Evolutionary conservation across 2,113 vertebrate species (phyloP), one percentile per base, ranked within the genome.

Genomic region (Poeciliopsis prolifica): DNA sequence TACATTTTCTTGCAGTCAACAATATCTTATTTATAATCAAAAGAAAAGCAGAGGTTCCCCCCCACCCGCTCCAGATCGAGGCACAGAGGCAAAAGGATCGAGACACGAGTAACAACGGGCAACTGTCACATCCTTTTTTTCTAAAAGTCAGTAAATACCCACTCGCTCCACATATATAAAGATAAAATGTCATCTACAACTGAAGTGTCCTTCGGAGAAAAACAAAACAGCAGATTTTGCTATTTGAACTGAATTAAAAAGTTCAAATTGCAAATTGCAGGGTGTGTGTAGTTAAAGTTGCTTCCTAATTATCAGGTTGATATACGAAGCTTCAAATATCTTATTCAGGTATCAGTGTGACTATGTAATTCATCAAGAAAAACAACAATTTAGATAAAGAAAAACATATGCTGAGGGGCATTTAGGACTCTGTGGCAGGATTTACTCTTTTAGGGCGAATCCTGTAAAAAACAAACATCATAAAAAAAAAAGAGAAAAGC

Each of bases 111-210:
- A 78, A 75, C 73, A 72, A 54, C 70, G 79, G 74, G 83, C 85
- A 85, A 68, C 77, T 86, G 75, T 81, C 75, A 73, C 70, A 77
- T 83, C 78, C 65, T 82, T 78, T 85, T 85, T 74, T 58, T 31
- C 37, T 74, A 77, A 86, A 85, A 70, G 13, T 42, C 40, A 42
- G 40, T 42, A 42, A 80, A 64, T 77, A 68, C 28, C 4, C 72
- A 79, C 30, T 69, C 69, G 44, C 26, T 31, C 48, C 63, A 35
- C 14, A 48, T 63, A 62, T 48, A 54, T 10, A 35, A 1, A 10
- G 0, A 35, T 72, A 44, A 91, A 87, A 91, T 77, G 67, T 70
- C 85, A 86, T 82, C 78, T 40, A 40, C 40, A 40, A 40, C 12
- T 40, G 13, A 31, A 31, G 31, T 60, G 42, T 80, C 61, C 44